A percentile compares a stretch with the other conserved stretches of the same genome.
These are phyloP conservation scores for Orthosia cruda DNA, from an alignment of 2,888 invertebrate species.

Conservation along the genomic window DNA sequence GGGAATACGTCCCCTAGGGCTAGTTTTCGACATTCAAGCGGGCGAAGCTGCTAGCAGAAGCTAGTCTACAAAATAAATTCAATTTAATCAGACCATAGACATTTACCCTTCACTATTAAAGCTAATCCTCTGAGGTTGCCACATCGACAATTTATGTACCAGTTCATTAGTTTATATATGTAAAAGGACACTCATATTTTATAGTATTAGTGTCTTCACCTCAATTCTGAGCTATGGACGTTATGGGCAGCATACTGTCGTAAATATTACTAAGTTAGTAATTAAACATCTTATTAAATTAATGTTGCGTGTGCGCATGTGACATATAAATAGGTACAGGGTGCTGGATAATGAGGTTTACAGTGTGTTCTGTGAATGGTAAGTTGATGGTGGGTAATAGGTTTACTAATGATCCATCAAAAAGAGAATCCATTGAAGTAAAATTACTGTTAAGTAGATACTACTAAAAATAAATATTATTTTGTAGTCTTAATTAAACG, in stretches of 20 bases:
- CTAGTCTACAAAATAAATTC: constrained; percentile 32
- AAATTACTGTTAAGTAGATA: no score
- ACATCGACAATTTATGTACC: constrained; percentile 46
- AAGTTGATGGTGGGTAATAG: not conserved
- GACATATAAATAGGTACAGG: not conserved
- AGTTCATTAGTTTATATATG: constrained; percentile 47
- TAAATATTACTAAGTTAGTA: constrained; percentile 27
- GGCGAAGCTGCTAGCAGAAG: no score
- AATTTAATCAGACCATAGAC: constrained; percentile 32
- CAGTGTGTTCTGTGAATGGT: not conserved
- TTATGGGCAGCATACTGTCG: not conserved
- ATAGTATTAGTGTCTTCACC: constrained; percentile 41
- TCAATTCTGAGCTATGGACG: constrained; percentile 16
- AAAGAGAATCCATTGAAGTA: no score
- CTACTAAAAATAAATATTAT: no score
- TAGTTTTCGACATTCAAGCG: no score
- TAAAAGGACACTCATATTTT: constrained; percentile 56
- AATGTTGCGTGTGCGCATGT: constrained; percentile 3
- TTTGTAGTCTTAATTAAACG: no score
- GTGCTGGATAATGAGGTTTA: not conserved
- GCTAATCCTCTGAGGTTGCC: constrained; percentile 39
- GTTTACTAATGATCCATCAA: not conserved
- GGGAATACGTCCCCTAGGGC: no score
- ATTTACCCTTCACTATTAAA: constrained; percentile 36
- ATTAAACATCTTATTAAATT: constrained; percentile 38